Conservation (phyloP, 1,140 invertebrate genomes). For the Ceratina japonica region DNA sequence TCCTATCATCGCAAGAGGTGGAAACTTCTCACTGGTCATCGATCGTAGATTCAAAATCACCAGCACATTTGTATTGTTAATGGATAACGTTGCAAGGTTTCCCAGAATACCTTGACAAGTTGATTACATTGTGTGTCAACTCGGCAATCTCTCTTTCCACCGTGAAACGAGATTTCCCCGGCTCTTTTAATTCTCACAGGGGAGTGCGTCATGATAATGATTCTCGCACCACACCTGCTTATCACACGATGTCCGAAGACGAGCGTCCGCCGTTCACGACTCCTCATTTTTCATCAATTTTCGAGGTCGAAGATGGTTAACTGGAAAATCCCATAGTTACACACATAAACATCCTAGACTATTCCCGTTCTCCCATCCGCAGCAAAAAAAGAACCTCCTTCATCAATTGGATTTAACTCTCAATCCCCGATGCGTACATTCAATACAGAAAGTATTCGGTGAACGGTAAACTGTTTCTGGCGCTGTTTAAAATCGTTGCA, state of each 20-base stretch:
- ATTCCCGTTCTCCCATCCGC: not conserved
- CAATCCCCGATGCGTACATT: too few species aligned
- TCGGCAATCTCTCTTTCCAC: constrained; percentile 24
- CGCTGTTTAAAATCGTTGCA: not conserved
- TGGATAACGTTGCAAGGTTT: too few species aligned
- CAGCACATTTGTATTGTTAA: too few species aligned
- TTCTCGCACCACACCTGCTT: constrained; percentile 43
- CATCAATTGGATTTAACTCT: not conserved
- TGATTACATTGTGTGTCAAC: constrained; percentile 54
- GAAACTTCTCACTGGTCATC: too few species aligned
- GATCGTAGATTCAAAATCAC: too few species aligned
- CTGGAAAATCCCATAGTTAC: not conserved
- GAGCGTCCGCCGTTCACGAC: not conserved
- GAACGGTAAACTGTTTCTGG: not conserved
- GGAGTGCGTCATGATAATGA: constrained; percentile 53
- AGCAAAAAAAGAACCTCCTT: not conserved
- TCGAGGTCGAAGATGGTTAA: not conserved
- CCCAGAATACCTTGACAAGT: constrained; percentile 57
- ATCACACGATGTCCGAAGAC: constrained; percentile 27
- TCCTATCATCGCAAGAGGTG: too few species aligned
- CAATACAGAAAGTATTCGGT: not conserved
- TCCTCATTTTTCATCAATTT: not conserved
- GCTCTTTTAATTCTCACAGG: constrained; percentile 39
- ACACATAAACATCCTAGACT: too few species aligned
- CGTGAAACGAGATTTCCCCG: constrained; percentile 52